These are phyloP conservation scores for Myotis planiceps DNA, from an alignment of 2,797 vertebrate genomes.

Conservation along the genomic window DNA sequence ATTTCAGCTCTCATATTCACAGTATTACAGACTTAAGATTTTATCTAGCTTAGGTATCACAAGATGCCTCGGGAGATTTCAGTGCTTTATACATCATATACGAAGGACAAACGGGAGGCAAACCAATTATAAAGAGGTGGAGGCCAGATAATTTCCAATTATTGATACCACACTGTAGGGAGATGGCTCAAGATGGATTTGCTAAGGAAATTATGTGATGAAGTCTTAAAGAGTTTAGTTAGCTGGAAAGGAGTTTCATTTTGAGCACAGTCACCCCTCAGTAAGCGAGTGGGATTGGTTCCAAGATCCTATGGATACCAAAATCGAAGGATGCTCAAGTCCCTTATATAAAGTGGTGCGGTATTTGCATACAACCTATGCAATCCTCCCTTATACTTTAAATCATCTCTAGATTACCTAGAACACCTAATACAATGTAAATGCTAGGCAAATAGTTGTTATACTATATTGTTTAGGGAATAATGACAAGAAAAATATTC, in stretches of 20 bases:
- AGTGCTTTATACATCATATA: slow-evolving; percentile 27
- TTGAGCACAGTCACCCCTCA: not conserved
- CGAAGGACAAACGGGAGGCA: slow-evolving; percentile 1
- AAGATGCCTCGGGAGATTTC: not conserved
- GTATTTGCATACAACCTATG: not conserved
- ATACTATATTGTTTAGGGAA: not conserved
- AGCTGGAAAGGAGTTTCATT: not conserved
- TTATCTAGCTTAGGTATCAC: not conserved
- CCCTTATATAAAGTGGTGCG: not conserved
- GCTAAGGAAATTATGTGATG: not conserved
- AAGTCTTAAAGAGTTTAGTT: not conserved
- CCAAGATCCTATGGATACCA: not conserved
- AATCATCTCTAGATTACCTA: not conserved
- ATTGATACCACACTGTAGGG: not conserved
- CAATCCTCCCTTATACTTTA: not conserved
- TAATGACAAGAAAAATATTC: not conserved
- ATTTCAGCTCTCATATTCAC: slow-evolving; percentile 24
- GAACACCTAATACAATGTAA: not conserved
- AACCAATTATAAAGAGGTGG: slow-evolving; percentile 16
- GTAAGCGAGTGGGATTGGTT: not conserved
- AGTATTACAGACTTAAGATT: not conserved
- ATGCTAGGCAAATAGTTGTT: not conserved
- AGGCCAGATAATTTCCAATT: slow-evolving; percentile 21
- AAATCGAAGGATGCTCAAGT: not conserved
- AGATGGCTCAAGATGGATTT: not conserved